phyloP scores from a whole-genome alignment of 2,113 vertebrate species.

The Litocranius walleri region DNA sequence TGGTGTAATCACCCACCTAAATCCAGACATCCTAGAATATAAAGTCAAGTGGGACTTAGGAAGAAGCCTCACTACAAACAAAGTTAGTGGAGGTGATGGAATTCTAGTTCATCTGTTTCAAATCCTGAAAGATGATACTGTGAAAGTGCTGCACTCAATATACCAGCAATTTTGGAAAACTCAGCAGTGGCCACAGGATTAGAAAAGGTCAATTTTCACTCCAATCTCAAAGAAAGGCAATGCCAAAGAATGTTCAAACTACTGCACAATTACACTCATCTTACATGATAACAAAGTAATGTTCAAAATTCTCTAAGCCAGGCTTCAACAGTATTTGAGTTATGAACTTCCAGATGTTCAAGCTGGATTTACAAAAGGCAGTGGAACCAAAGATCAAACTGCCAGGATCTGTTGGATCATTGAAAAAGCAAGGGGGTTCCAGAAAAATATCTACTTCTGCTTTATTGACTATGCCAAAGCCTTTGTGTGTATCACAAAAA shows the following conservation, averaged over 20 bases:
- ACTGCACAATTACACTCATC: not conserved
- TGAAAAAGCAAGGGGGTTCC: not conserved
- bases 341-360: not conserved
- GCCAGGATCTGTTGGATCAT: not conserved
- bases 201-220: not conserved
- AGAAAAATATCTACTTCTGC: not conserved
- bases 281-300: not conserved
- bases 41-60: not conserved
- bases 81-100: not conserved
- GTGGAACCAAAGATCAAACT: fast-evolving
- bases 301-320: not conserved
- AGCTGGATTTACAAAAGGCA: not conserved
- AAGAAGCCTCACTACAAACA: not conserved
- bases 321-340: not conserved
- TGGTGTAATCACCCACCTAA: not conserved
- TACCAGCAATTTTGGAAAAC: not conserved
- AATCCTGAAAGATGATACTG: not conserved
- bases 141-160: not conserved
- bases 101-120: not conserved
- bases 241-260: not conserved
- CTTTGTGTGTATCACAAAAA: not conserved
- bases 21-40: not conserved
- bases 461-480: not conserved
- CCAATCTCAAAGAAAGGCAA: not conserved
- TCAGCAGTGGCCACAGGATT: not conserved